Conservation (phyloP, 2,113 vertebrate species). For the Tichodroma muraria region DNA sequence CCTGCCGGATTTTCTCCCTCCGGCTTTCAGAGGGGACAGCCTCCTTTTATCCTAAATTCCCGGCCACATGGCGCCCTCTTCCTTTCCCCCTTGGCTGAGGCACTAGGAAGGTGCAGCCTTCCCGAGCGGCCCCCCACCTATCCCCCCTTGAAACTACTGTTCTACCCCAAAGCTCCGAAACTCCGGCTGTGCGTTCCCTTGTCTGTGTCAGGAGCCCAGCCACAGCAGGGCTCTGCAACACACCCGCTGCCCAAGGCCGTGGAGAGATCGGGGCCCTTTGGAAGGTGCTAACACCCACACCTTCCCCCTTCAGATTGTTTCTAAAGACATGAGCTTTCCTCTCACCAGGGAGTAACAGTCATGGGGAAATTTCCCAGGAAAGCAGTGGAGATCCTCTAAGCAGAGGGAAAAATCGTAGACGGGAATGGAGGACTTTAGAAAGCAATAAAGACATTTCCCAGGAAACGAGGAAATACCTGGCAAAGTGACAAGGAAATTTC, state of each 20-base stretch:
- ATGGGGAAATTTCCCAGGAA: background rate
- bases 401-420: background rate
- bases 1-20: background rate
- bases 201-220: background rate
- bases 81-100: background rate
- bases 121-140: rapidly evolving
- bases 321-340: background rate
- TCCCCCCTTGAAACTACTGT: rapidly evolving
- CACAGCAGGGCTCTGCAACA: background rate
- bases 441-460: background rate
- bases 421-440: background rate
- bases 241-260: background rate
- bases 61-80: rapidly evolving
- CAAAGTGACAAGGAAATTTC: background rate
- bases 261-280: too few relatives aligned
- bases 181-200: background rate
- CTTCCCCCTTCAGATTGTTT: background rate
- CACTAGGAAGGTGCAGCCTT: background rate
- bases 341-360: too few relatives aligned
- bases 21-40: rapidly evolving
- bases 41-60: background rate
- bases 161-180: rapidly evolving
- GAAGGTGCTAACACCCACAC: too few relatives aligned
- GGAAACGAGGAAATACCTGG: background rate
- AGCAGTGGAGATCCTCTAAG: background rate